phyloP scores from a whole-genome alignment of 2,888 invertebrate species.

The Dryococelus australis region DNA sequence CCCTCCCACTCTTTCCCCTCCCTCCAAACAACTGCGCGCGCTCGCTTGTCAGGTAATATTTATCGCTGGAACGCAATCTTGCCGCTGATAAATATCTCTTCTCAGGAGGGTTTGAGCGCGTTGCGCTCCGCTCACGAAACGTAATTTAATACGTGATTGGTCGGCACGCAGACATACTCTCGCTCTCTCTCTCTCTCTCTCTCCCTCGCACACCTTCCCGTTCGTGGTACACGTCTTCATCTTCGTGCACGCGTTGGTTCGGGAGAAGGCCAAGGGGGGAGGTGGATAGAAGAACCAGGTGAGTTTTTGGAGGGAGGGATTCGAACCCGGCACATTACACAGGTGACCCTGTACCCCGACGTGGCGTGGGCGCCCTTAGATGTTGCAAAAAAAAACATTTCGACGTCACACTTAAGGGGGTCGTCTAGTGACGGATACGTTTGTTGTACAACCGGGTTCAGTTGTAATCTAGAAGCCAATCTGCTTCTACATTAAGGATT shows the following conservation, averaged over 20 bases:
- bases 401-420: no score
- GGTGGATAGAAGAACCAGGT: background rate
- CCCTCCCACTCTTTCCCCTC: background rate
- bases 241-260: background rate
- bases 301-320: background rate
- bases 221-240: constrained; percentile 7
- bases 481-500: no score
- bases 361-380: no score
- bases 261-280: background rate
- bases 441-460: no score
- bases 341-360: no score
- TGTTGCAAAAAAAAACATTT: no score
- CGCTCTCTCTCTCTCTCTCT: background rate
- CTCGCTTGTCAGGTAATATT: constrained; percentile 17
- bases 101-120: constrained; percentile 18
- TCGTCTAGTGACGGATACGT: no score
- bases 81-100: constrained; percentile 28
- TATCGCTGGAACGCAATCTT: constrained; percentile 23
- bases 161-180: background rate
- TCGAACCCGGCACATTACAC: background rate
- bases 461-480: no score
- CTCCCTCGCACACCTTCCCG: background rate
- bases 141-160: constrained; percentile 30
- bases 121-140: constrained; percentile 23
- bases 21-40: background rate